Base-by-base conservation (phyloP, 2,113 vertebrate species). In the Heterotis niloticus region DNA sequence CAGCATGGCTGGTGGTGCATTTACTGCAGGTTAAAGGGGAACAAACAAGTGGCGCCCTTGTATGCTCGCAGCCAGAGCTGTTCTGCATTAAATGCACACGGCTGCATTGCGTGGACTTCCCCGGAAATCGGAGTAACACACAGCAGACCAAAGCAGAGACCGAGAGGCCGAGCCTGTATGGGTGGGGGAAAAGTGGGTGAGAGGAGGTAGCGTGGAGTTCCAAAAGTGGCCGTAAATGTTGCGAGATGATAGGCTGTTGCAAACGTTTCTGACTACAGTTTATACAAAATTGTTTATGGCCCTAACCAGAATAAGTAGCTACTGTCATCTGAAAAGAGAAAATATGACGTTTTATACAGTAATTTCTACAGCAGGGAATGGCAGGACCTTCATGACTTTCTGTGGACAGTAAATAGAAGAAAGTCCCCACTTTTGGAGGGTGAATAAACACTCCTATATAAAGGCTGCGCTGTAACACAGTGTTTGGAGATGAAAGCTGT, bases 31-130 rank as follows among this genome's bases (percentile, higher is more conserved):
- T n/a, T n/a, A n/a, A n/a, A n/a, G n/a, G n/a, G n/a, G n/a, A n/a
- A n/a, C n/a, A n/a, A n/a, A n/a, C n/a, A 44, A 44, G 34, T 7
- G 34, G 34, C 7, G 34, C 34, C 34, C 34, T 44, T 44, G 34
- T 44, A 7, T 7, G 34, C 34, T 44, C 34, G 26, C 12, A n/a
- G 29, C 34, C 7, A 23, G 69, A 54, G 44, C 29, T 54, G 69
- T n/a, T 71, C n/a, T 51, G n/a, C 69, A 70, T 70, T 70, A 71
- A 71, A 71, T 13, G 10, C 68, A 70, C 29, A 16, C 28, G 68
- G 18, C 68, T 29, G 68, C 34, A 70, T 70, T 70, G 52, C 68
- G 52, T 51, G 52, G 68, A 44, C 34, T 7, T 44, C 29, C 44
- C 34, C 51, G 69, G 69, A 51, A 72, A 54, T 23, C 44, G 24